Conservation (phyloP, 2,888 invertebrate species). For the Tipula confusa region DNA sequence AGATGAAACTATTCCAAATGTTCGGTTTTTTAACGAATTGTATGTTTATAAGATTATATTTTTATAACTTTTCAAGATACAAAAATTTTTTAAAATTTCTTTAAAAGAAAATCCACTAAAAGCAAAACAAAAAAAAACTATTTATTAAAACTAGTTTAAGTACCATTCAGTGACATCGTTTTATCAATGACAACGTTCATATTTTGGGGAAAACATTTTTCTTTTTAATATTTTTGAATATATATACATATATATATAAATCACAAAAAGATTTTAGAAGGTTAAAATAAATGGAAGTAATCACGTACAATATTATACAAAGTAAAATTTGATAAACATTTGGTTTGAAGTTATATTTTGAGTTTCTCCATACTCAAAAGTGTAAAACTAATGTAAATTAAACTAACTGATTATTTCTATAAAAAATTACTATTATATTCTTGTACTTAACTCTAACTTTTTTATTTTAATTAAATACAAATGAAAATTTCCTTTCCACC, state of each 20-base stretch:
- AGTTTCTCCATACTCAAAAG: no score
- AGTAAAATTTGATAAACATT: no score
- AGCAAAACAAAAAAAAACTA: neutral
- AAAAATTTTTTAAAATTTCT: neutral
- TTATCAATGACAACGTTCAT: neutral
- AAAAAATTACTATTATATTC: no score
- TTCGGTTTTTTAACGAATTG: neutral
- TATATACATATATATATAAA: neutral
- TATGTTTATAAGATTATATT: neutral
- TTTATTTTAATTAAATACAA: no score
- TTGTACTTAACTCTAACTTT: no score
- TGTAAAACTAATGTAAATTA: no score
- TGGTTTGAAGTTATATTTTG: no score
- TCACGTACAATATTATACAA: neutral
- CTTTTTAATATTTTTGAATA: slow-evolving; percentile 3
- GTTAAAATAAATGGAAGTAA: neutral
- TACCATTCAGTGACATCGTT: neutral
- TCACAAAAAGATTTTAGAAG: slow-evolving; percentile 3
- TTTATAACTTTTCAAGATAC: neutral
- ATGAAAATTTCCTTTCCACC: no score
- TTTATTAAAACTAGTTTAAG: slow-evolving; percentile 15
- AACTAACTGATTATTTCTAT: no score
- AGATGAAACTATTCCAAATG: neutral
- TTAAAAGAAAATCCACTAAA: neutral
- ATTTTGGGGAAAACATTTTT: neutral